Percentiles rank a stretch among this genome's conserved stretches.
Conservation (phyloP, 2,797 vertebrate genomes). For the Scleropages formosus region DNA sequence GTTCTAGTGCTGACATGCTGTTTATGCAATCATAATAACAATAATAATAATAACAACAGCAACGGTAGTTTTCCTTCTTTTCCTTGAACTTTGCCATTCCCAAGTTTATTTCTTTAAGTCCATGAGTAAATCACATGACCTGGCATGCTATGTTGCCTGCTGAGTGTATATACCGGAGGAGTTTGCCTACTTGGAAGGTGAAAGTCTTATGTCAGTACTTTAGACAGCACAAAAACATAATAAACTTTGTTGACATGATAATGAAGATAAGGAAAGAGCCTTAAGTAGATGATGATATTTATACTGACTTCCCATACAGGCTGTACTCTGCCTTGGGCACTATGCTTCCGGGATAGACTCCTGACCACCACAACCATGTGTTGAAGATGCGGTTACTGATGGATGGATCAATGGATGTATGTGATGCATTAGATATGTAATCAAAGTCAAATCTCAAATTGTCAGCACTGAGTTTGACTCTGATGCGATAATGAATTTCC, state of each 20-base stretch:
- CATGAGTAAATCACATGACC: too few species aligned
- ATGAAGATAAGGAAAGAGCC: not conserved
- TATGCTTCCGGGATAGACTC: too few species aligned
- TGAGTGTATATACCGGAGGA: not conserved
- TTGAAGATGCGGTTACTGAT: too few species aligned
- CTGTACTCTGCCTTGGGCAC: too few species aligned
- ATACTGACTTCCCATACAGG: too few species aligned
- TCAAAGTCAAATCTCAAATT: not conserved
- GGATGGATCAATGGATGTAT: too few species aligned
- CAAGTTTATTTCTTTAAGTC: too few species aligned
- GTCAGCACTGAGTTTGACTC: not conserved
- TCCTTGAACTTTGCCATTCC: not conserved
- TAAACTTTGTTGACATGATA: not conserved
- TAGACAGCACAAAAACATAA: not conserved
- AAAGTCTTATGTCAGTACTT: not conserved
- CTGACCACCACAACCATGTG: too few species aligned
- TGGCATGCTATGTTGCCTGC: not conserved
- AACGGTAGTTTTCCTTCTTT: not conserved
- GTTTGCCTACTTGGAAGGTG: not conserved
- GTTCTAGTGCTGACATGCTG: not conserved
- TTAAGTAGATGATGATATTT: too few species aligned
- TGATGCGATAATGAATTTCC: not conserved
- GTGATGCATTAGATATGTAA: too few species aligned
- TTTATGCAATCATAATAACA: conserved; percentile 1
- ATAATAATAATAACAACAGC: not conserved